Evolutionary conservation across 2,113 vertebrate genomes (phyloP), one percentile per base, ranked within the genome.

Genomic region (Polypterus senegalus): DNA sequence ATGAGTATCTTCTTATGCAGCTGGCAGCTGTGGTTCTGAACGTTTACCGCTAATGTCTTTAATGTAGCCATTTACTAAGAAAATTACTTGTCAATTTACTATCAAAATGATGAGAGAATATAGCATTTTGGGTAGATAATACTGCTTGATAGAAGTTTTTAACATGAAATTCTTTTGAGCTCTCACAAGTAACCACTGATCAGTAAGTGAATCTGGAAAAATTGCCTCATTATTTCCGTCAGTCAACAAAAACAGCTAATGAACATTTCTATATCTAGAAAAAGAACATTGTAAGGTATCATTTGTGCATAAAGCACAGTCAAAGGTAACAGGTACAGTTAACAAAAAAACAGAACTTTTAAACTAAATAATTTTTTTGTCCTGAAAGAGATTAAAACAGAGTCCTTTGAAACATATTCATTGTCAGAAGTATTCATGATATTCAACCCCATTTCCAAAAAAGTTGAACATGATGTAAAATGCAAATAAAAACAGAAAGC

Each of bases 231-330:
- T 61, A 51, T 54, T 45, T 46, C 60, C 47, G 51, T 61, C 60
- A 61, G 49, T 54, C 60, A 61, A 11, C 27, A 54, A 61, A 44
- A 61, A 54, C 60, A 54, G 46, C 51, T 45, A 61, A 61, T 61
- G 51, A 54, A 47, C 43, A 9, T 47, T 46, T 47, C 52, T 62
- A 7, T 11, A 47, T 62, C 51, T 8, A 62, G 52, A 9, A 54
- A 46, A 54, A 47, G 45, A 7, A 46, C 45, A 27, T 27, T 27
- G 27, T 54, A 46, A 10, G 48, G 59, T 27, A 8, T n/a, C 27
- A 61, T 53, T 11, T 59, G 48, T 27, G 60, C 51, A 46, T 10
- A 52, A 53, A 47, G 46, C 7, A 7, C 52, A 9, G 43, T 49
- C 45, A 46, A 54, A 62, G 27, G 27, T 27, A 27, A 27, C 2